phyloP scores from a whole-genome alignment of 1,140 invertebrate genomes.

The Stratiolaelaps scimitus region DNA sequence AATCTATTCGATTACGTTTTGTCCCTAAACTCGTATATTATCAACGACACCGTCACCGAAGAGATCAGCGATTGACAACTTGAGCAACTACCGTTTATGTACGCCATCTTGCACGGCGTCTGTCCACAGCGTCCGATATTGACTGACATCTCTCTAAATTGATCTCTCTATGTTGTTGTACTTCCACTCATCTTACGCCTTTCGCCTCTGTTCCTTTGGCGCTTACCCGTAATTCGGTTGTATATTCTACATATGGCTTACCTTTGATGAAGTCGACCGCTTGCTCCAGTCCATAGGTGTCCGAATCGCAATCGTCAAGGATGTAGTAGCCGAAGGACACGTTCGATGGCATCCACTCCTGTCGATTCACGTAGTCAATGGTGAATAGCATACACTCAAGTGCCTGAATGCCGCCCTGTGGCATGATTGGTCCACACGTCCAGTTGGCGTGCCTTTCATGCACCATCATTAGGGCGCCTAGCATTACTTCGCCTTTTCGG shows the following conservation, averaged over 20 bases:
- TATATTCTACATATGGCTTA: slow-evolving; percentile 49
- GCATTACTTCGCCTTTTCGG: slow-evolving; percentile 59
- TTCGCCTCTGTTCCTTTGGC: no score
- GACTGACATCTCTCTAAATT: no score
- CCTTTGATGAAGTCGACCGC: slow-evolving; percentile 94
- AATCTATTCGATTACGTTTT: no score
- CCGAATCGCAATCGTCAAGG: slow-evolving; percentile 87
- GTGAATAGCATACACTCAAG: slow-evolving; percentile 85
- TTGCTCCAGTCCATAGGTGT: slow-evolving; percentile 89
- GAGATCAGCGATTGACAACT: no score
- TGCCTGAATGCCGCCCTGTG: slow-evolving; percentile 74
- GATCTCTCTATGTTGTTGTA: no score
- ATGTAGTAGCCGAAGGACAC: slow-evolving; percentile 72
- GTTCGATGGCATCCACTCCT: slow-evolving; percentile 53
- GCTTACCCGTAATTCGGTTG: no score
- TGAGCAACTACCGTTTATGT: no score
- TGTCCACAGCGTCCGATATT: no score
- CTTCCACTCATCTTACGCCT: no score
- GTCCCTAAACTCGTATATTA: no score
- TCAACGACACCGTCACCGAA: no score
- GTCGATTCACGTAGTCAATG: slow-evolving; percentile 62
- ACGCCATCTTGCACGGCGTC: no score
- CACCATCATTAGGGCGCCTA: slow-evolving; percentile 89
- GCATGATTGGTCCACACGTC: slow-evolving; percentile 80
- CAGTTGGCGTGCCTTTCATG: slow-evolving; percentile 69